These are phyloP conservation scores for Eupeodes latifasciatus DNA, from an alignment of 2,888 invertebrate species.

Conservation along the genomic window DNA sequence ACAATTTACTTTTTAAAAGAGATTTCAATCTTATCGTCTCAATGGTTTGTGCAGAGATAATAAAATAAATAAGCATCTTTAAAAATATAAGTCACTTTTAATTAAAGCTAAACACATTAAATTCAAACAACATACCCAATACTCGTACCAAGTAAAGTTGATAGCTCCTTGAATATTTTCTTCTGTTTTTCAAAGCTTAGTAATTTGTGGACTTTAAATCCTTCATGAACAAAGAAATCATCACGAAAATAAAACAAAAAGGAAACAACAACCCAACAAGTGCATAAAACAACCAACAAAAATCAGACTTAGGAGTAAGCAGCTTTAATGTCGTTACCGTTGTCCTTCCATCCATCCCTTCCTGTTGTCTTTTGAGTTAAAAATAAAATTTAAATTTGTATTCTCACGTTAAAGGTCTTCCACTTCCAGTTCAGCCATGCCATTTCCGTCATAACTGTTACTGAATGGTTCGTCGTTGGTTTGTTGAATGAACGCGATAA, in stretches of 20 bases:
- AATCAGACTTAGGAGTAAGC: not conserved
- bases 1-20: too few relatives aligned
- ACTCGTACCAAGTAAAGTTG: not conserved
- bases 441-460: constrained; percentile 61
- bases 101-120: not conserved
- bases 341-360: not conserved
- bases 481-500: not conserved
- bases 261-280: constrained; percentile 17
- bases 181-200: constrained; percentile 9
- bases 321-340: constrained; percentile 38
- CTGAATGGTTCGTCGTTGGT: constrained; percentile 26
- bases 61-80: too few relatives aligned
- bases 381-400: constrained; percentile 32
- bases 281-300: constrained; percentile 22
- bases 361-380: not conserved
- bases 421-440: constrained; percentile 43
- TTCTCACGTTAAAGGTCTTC: constrained; percentile 45
- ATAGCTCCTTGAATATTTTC: not conserved
- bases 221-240: not conserved
- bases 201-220: constrained; percentile 12
- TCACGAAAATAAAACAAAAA: not conserved
- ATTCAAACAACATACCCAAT: not conserved
- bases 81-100: not conserved
- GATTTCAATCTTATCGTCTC: too few relatives aligned
- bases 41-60: too few relatives aligned